phyloP scores from a whole-genome alignment of 2,113 vertebrate species.

The Heterotis niloticus region DNA sequence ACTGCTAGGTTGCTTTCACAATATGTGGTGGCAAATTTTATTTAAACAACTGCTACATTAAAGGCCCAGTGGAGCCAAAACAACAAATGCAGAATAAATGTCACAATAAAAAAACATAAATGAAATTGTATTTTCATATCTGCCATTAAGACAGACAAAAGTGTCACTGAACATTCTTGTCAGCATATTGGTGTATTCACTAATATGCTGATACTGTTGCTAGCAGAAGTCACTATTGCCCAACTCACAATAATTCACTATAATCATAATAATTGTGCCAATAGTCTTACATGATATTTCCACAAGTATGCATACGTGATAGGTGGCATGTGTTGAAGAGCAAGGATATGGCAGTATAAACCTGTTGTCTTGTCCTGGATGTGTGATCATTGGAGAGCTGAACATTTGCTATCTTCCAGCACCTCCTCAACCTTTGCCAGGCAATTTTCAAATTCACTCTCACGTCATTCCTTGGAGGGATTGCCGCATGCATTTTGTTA shows the following conservation, averaged over 20 bases:
- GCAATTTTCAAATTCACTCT: constrained; percentile 45
- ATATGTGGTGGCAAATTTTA: not conserved
- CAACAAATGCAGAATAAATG: not conserved
- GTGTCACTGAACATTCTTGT: too few species aligned
- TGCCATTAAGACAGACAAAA: not conserved
- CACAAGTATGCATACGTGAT: not conserved
- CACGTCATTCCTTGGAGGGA: constrained; percentile 27
- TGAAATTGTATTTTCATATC: not conserved
- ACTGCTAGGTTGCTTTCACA: not conserved
- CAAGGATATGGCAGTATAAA: constrained; percentile 12
- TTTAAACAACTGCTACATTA: not conserved
- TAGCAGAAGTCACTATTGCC: too few species aligned
- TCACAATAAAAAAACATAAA: not conserved
- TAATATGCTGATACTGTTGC: too few species aligned
- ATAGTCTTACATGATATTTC: not conserved
- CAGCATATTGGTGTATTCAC: too few species aligned
- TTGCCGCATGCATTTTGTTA: constrained; percentile 29
- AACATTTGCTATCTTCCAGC: constrained; percentile 35
- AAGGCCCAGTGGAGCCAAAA: not conserved
- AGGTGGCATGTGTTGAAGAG: not conserved
- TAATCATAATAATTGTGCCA: too few species aligned
- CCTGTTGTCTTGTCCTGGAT: not conserved
- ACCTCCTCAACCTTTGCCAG: constrained; percentile 31
- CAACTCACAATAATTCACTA: too few species aligned
- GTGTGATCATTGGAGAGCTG: constrained; percentile 16